These are phyloP conservation scores for Odontesthes bonariensis DNA, from an alignment of 2,113 vertebrate genomes.

Conservation along the genomic window DNA sequence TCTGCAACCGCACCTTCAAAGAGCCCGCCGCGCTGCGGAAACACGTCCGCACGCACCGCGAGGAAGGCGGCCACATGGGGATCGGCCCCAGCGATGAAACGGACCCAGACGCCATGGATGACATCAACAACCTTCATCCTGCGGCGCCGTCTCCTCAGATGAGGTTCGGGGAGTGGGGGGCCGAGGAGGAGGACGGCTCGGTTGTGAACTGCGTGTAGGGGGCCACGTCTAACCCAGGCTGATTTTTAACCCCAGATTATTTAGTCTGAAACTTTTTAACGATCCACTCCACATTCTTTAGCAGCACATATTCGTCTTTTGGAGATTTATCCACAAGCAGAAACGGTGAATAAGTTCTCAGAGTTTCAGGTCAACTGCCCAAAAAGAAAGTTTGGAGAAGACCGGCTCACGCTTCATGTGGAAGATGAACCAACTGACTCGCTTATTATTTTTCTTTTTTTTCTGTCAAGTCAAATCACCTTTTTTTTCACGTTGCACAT, in stretches of 20 bases:
- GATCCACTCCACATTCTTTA: slow-evolving; percentile 28
- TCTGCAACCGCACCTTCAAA: slow-evolving; percentile 85
- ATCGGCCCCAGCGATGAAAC: slow-evolving; percentile 56
- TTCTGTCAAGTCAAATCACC: no score
- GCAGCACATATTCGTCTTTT: background rate
- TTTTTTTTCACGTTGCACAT: no score
- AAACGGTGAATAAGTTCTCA: no score
- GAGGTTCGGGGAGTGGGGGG: slow-evolving; percentile 84
- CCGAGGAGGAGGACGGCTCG: slow-evolving; percentile 78
- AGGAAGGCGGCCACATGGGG: slow-evolving; percentile 72
- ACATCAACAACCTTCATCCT: slow-evolving; percentile 78
- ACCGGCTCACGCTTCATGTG: background rate
- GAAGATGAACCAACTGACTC: no score
- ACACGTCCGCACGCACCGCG: slow-evolving; percentile 82
- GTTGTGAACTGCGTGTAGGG: slow-evolving; percentile 83
- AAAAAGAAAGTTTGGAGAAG: no score
- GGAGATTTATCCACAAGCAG: no score
- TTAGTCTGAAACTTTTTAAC: slow-evolving; percentile 7
- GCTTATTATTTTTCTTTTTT: no score
- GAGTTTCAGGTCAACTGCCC: no score
- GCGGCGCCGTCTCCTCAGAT: slow-evolving; percentile 80
- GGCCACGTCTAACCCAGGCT: no score
- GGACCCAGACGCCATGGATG: slow-evolving; percentile 67
- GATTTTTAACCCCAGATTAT: background rate
- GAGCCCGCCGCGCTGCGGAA: slow-evolving; percentile 83